Conservation (phyloP, 2,113 vertebrate genomes). For the Rhynchomys soricoides region DNA sequence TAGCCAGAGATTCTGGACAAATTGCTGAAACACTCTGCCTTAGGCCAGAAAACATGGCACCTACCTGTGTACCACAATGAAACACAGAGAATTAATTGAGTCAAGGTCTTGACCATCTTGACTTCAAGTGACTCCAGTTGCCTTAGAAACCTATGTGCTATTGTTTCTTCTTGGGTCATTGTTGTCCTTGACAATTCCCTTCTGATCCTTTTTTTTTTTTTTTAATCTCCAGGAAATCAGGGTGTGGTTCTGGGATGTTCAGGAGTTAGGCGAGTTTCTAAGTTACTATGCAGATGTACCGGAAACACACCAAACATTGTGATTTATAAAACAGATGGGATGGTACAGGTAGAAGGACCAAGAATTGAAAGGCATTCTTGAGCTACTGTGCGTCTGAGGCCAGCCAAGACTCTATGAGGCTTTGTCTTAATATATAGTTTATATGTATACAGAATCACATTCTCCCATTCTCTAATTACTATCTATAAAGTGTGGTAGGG, state of each 20-base stretch:
- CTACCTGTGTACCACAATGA: background rate
- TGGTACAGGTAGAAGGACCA: background rate
- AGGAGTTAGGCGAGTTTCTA: slow-evolving; percentile 20
- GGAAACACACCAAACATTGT: slow-evolving; percentile 23
- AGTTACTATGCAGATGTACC: background rate
- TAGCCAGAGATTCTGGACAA: background rate
- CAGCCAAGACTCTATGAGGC: background rate
- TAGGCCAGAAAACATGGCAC: too few species aligned
- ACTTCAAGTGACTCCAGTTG: background rate
- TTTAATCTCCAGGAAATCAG: slow-evolving; percentile 58
- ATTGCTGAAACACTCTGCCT: background rate
- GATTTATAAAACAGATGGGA: slow-evolving; percentile 17
- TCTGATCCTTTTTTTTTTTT: background rate
- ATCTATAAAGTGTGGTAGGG: background rate
- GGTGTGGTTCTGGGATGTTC: slow-evolving; percentile 53
- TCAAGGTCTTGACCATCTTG: slow-evolving; percentile 9
- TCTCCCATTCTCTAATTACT: background rate
- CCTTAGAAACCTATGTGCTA: slow-evolving; percentile 36
- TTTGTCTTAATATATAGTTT: background rate
- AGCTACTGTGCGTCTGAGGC: background rate
- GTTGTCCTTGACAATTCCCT: slow-evolving; percentile 46
- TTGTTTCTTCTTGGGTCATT: slow-evolving; percentile 54
- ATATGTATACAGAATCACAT: background rate
- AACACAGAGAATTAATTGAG: accelerated
- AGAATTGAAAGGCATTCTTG: background rate